Percentiles rank a stretch among this genome's conserved stretches.
phyloP scores from a whole-genome alignment of 2,888 invertebrate genomes.

The Tupiocoris notatus region DNA sequence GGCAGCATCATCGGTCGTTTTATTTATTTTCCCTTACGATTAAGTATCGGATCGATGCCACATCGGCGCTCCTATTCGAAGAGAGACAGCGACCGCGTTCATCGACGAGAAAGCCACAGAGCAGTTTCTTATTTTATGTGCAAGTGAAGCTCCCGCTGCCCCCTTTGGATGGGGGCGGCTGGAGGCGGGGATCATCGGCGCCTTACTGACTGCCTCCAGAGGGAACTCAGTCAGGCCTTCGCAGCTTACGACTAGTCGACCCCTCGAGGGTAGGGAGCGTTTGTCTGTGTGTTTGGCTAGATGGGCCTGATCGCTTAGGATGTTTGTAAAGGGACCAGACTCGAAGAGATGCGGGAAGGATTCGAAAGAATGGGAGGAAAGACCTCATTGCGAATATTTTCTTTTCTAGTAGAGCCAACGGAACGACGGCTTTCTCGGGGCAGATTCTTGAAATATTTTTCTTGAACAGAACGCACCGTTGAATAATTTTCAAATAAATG shows the following conservation, averaged over 20 bases:
- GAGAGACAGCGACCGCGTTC: too few relatives aligned
- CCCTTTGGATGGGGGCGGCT: background rate
- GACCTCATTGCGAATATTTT: slow-evolving; percentile 34
- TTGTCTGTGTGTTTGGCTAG: background rate
- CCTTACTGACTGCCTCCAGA: slow-evolving; percentile 36
- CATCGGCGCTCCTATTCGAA: too few relatives aligned
- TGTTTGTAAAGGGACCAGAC: slow-evolving; percentile 27
- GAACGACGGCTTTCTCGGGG: too few relatives aligned
- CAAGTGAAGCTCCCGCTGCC: background rate
- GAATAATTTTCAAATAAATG: too few relatives aligned
- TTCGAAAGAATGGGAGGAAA: background rate
- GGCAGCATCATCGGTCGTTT: too few relatives aligned
- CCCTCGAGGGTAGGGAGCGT: background rate
- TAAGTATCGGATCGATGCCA: too few relatives aligned
- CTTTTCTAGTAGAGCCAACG: too few relatives aligned
- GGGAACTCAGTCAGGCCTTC: background rate
- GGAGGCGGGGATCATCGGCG: slow-evolving; percentile 15
- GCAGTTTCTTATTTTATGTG: background rate
- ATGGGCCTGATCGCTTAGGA: slow-evolving; percentile 28
- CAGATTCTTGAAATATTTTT: too few relatives aligned
- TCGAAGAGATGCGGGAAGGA: slow-evolving; percentile 12
- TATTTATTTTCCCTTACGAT: too few relatives aligned
- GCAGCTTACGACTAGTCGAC: background rate
- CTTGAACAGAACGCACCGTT: too few relatives aligned
- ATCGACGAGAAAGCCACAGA: background rate